A percentile compares a stretch with the other conserved stretches of the same genome.
These are phyloP conservation scores for Pardosa pseudoannulata DNA, from an alignment of 2,888 invertebrate genomes.

Conservation along the genomic window DNA sequence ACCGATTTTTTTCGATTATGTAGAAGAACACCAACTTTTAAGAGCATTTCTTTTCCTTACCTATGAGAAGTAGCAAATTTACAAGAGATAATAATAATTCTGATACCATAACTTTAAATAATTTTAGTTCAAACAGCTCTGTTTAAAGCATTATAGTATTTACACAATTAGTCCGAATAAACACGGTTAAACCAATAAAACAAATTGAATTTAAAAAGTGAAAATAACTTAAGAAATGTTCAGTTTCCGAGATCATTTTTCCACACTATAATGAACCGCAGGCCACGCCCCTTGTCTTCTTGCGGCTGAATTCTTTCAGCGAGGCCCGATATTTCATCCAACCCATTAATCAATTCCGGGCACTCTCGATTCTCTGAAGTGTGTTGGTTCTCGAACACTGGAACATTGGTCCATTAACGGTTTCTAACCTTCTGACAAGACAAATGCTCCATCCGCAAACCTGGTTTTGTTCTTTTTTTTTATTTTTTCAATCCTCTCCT, in stretches of 20 bases:
- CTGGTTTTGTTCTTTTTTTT: neutral
- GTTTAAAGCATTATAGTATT: too few relatives aligned
- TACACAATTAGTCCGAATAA: too few relatives aligned
- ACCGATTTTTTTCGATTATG: too few relatives aligned
- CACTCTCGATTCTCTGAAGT: neutral
- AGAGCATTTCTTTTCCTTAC: too few relatives aligned
- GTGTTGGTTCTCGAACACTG: neutral
- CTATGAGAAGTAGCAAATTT: too few relatives aligned
- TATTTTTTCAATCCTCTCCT: neutral
- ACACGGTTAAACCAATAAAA: too few relatives aligned
- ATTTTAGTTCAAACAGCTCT: too few relatives aligned
- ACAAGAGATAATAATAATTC: too few relatives aligned
- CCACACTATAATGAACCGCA: neutral
- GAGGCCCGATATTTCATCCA: neutral
- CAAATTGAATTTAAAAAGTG: neutral
- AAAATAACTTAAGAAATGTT: neutral
- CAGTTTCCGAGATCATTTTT: neutral
- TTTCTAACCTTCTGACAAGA: constrained; percentile 20
- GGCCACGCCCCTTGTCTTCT: neutral
- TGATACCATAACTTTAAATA: too few relatives aligned
- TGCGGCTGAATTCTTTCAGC: constrained; percentile 5
- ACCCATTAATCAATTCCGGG: neutral
- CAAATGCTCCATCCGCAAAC: constrained; percentile 7
- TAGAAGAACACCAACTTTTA: too few relatives aligned
- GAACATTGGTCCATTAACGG: constrained; percentile 14